Conservation (phyloP, 2,113 vertebrate species). For the Anoura caudifer region DNA sequence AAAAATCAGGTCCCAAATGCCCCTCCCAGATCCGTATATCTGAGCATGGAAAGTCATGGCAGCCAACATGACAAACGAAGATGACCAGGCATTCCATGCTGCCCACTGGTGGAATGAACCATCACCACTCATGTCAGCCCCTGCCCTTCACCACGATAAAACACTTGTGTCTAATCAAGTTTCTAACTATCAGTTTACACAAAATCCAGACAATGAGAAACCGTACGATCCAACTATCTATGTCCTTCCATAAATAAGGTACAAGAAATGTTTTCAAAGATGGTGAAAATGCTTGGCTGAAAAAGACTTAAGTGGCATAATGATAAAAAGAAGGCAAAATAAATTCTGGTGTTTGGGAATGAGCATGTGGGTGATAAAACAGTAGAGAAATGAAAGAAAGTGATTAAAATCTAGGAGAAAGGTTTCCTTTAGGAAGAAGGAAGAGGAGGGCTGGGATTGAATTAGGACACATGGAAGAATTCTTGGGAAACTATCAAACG, state of each 20-base stretch:
- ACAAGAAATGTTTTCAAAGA: background rate
- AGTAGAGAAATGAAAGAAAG: background rate
- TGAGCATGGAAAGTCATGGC: background rate
- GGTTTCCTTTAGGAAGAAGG: background rate
- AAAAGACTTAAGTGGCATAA: background rate
- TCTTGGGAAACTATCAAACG: background rate
- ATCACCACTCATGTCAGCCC: background rate
- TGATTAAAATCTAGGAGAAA: background rate
- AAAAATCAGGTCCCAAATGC: background rate
- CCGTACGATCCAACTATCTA: background rate
- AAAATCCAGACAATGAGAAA: background rate
- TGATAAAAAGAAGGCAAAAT: background rate
- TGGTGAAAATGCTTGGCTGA: background rate
- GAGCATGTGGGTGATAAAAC: background rate
- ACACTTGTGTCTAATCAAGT: background rate
- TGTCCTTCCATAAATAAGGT: background rate
- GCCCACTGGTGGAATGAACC: background rate
- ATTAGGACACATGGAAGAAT: background rate
- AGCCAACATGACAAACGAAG: background rate
- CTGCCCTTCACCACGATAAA: background rate
- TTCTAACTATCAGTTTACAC: background rate
- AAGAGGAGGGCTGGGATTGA: background rate
- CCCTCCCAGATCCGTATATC: background rate
- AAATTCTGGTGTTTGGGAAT: background rate
- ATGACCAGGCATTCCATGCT: fast-evolving